These are phyloP conservation scores for Chrysina gloriosa DNA, from an alignment of 2,888 invertebrate species.

Conservation along the genomic window DNA sequence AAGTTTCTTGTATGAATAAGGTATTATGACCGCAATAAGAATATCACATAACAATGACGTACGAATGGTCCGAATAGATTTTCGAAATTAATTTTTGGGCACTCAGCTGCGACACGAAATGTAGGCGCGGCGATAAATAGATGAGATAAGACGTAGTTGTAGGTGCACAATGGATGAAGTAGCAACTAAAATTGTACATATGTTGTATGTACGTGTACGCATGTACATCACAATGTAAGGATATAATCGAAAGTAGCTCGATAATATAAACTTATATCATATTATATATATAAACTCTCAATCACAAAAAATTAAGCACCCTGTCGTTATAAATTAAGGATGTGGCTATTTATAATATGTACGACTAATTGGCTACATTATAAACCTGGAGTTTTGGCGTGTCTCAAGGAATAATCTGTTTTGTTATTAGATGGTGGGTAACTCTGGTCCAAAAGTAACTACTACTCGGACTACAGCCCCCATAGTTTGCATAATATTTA, in stretches of 20 bases:
- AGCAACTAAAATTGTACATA: slow-evolving; percentile 53
- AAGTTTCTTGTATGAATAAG: slow-evolving; percentile 58
- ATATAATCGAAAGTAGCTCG: slow-evolving; percentile 51
- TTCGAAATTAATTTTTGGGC: slow-evolving; percentile 59
- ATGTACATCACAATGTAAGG: slow-evolving; percentile 50
- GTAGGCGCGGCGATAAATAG: slow-evolving; percentile 58
- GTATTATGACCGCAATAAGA: slow-evolving; percentile 55
- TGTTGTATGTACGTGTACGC: slow-evolving; percentile 51
- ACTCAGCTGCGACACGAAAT: slow-evolving; percentile 57
- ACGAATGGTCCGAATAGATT: slow-evolving; percentile 58
- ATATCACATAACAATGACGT: slow-evolving; percentile 56
- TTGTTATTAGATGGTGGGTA: too few species aligned
- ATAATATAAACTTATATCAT: too few species aligned
- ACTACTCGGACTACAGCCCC: too few species aligned
- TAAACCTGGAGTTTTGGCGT: too few species aligned
- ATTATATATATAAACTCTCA: too few species aligned
- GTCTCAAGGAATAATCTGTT: too few species aligned
- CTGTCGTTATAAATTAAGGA: too few species aligned
- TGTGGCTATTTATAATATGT: too few species aligned
- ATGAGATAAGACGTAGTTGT: slow-evolving; percentile 49
- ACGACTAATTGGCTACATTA: too few species aligned
- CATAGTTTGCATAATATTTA: too few species aligned
- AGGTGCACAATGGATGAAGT: slow-evolving; percentile 59
- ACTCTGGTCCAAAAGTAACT: too few species aligned
- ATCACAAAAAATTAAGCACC: too few species aligned